Conservation (phyloP, 2,113 vertebrate genomes). For the Oryzias melastigma region DNA sequence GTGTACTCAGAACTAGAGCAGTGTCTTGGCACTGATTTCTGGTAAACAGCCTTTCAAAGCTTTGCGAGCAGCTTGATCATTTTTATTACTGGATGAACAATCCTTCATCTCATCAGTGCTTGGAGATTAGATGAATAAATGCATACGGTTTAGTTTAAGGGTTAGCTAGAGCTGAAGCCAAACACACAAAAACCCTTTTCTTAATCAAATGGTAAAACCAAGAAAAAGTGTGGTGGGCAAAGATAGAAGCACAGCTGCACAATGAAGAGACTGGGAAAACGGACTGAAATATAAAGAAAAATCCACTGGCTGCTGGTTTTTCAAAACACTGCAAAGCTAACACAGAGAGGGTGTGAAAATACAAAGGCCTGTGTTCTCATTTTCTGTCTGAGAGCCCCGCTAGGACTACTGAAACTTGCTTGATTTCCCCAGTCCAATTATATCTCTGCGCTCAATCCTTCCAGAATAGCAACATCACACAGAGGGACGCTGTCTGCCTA, state of each 20-base stretch:
- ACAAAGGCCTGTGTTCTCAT: slow-evolving; percentile 80
- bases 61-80: slow-evolving; percentile 51
- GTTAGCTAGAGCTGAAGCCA: slow-evolving; percentile 53
- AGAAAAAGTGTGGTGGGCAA: slow-evolving; percentile 26
- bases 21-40: slow-evolving; percentile 51
- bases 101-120: slow-evolving; percentile 64
- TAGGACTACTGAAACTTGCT: slow-evolving; percentile 86
- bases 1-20: slow-evolving; percentile 41
- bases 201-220: slow-evolving; percentile 55
- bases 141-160: slow-evolving; percentile 66
- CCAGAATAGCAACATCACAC: slow-evolving; percentile 81
- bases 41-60: slow-evolving; percentile 59
- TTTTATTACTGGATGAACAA: slow-evolving; percentile 57
- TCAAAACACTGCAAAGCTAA: slow-evolving; percentile 72
- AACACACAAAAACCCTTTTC: slow-evolving; percentile 50
- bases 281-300: slow-evolving; percentile 43
- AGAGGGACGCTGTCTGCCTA: slow-evolving; percentile 87
- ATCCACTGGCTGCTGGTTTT: slow-evolving; percentile 46
- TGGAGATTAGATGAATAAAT: slow-evolving; percentile 61
- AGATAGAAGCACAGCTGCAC: slow-evolving; percentile 8
- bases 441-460: slow-evolving; percentile 86
- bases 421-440: slow-evolving; percentile 98
- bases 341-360: slow-evolving; percentile 60
- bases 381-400: slow-evolving; percentile 80
- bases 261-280: slow-evolving; percentile 6